phyloP scores from a whole-genome alignment of 2,113 vertebrate species.

The Terrapene triunguis region DNA sequence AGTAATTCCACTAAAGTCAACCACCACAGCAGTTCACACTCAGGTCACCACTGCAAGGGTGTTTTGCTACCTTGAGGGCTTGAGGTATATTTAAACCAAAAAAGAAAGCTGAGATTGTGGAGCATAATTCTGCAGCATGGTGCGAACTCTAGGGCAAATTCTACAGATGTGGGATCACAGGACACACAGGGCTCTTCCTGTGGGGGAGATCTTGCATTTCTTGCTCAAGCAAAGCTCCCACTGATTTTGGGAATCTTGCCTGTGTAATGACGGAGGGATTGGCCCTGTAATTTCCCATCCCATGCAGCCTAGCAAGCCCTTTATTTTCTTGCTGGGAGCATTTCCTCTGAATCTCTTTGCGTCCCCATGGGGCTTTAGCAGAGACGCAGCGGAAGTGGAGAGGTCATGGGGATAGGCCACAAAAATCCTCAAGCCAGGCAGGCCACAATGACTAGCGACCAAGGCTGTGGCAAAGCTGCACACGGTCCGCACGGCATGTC shows the following conservation, averaged over 20 bases:
- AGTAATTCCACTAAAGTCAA: neutral
- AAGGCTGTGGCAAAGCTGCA: neutral
- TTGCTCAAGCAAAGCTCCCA: neutral
- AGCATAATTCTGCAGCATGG: neutral
- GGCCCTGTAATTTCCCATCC: neutral
- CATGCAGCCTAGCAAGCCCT: neutral
- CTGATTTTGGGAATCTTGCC: neutral
- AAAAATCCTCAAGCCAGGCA: constrained; percentile 19
- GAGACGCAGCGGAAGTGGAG: neutral
- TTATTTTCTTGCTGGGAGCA: neutral
- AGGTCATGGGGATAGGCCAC: constrained; percentile 36
- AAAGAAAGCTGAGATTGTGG: neutral
- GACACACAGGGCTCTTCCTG: neutral
- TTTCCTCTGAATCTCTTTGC: neutral
- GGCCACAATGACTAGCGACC: constrained; percentile 28
- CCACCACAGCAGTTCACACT: neutral
- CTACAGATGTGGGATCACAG: neutral
- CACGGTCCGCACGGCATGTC: neutral
- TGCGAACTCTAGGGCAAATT: neutral
- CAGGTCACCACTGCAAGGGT: neutral
- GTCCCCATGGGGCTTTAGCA: neutral
- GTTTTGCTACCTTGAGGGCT: neutral
- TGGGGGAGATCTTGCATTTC: neutral
- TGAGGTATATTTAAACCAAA: neutral
- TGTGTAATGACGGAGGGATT: neutral